Base-by-base conservation (phyloP, 1,140 invertebrate species). In the Eriosoma lanigerum region DNA sequence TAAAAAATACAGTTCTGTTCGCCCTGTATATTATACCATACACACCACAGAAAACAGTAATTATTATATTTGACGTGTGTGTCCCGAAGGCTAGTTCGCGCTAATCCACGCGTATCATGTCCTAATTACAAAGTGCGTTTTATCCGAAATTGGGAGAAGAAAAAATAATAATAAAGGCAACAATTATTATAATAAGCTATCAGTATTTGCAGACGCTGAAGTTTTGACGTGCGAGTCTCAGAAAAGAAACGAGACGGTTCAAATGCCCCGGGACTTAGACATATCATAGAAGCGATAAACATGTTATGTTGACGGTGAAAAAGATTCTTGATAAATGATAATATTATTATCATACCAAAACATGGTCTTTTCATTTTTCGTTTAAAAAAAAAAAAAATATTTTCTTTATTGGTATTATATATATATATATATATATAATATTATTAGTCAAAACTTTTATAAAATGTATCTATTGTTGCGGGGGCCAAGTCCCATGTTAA, bases 131-230 rank as follows among this genome's bases (percentile, higher is more conserved):
- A 68, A 48, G n/a, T 48, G 21, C 38, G 38, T 68, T 68, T 38
- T 44, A 66, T 66, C 64, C 32, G 19, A 17, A 68, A 46, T 46
- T 5, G n/a, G n/a, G 21, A 68, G 52, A n/a, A n/a, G 15, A 21
- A 24, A 24, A 19, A 48, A 68, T 21, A 68, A 68, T 21, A 68
- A 48, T 68, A 68, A 68, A 68, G 64, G 38, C 64, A 68, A 68
- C 64, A 68, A 68, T 68, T 68, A 68, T 68, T 68, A 9, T 68
- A 68, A 68, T 68, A 26, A 68, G 64, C 64, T 38, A 48, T 68
- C 38, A 29, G 15, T 64, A 44, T 62, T 68, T 68, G 64, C 64
- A 48, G 64, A 68, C 64, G 21, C 6, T 48, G 64, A 68, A 44
- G 64, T 68, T 26, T 68, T 48, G 64, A 68, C 64, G 21, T 48